Base-by-base conservation (phyloP, 2,797 vertebrate genomes). In the Dipus sagitta region DNA sequence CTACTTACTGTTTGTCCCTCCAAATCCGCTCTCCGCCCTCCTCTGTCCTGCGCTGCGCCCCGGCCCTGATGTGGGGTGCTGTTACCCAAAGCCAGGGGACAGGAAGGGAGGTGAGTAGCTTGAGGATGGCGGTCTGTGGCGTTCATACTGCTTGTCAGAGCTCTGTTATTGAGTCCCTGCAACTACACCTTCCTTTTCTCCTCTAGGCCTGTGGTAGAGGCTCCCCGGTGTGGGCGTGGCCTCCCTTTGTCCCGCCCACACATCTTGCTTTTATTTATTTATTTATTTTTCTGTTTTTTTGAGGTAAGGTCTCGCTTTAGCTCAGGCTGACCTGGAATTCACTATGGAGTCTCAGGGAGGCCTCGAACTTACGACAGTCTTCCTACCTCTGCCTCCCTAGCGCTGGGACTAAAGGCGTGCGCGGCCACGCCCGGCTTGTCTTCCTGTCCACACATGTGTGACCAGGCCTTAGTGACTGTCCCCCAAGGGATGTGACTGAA, bases 131-230 rank as follows among this genome's bases (percentile, higher is more conserved):
- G 6, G 52, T 23, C n/a, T 17, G 75, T 21, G 4, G 17, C 0
- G 52, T 47, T 54, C 30, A 2, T 0, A 12, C 9, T 0, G 3
- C n/a, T 21, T 17, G 17, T 34, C 64, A 30, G 0, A 2, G 72
- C 80, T 85, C 34, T 38, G 52, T 34, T 32, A 84, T 12, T 21
- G 54, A 67, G 42, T 28, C 62, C 74, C 30, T 9, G 11, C 0
- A n/a, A 78, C 47, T 0, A 0, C 20, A 23, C 60, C 30, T 52
- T 6, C 14, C 28, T 13, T 28, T 28, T 17, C 24, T 52, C 20
- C 28, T 60, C 30, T 6, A 77, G 75, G 70, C 30, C 20, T 3
- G 28, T 24, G 18, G 54, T 18, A 24, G 24, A 15, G 68, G 38
- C 62, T 24, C 75, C 58, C 58, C 15, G 10, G 9, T 14, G 2